Evolutionary conservation across 2,113 vertebrate genomes (phyloP).

Genomic region (Ailuropoda melanoleuca): DNA sequence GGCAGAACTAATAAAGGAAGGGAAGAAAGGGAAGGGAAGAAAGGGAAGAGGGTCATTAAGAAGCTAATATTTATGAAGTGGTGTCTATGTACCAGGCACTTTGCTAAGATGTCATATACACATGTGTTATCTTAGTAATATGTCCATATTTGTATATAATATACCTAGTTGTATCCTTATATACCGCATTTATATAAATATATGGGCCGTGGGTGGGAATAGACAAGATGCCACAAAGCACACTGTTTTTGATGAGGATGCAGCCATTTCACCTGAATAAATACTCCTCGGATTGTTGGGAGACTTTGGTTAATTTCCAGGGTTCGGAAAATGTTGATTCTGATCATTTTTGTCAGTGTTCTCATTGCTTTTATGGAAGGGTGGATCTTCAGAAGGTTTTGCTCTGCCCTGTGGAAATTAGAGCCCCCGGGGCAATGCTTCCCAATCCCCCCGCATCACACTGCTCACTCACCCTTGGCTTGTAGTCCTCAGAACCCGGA

Average conservation of each 20-base stretch:
- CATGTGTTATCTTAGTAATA: background rate
- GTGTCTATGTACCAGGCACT: background rate
- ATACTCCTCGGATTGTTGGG: background rate
- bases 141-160: background rate
- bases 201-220: background rate
- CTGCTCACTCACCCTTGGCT: background rate
- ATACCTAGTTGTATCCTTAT: background rate
- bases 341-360: background rate
- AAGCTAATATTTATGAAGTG: background rate
- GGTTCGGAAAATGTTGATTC: background rate
- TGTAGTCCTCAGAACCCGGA: background rate
- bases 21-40: background rate
- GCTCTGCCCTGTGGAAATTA: background rate
- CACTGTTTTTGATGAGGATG: background rate
- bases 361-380: background rate
- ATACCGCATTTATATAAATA: background rate
- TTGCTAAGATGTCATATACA: background rate
- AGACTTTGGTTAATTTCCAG: background rate
- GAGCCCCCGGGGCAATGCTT: background rate
- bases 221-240: background rate
- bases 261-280: background rate
- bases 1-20: background rate
- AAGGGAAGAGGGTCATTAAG: background rate
- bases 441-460: background rate
- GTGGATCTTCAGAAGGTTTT: background rate